Conservation (phyloP, 2,113 vertebrate species). For the Rattus rattus region DNA sequence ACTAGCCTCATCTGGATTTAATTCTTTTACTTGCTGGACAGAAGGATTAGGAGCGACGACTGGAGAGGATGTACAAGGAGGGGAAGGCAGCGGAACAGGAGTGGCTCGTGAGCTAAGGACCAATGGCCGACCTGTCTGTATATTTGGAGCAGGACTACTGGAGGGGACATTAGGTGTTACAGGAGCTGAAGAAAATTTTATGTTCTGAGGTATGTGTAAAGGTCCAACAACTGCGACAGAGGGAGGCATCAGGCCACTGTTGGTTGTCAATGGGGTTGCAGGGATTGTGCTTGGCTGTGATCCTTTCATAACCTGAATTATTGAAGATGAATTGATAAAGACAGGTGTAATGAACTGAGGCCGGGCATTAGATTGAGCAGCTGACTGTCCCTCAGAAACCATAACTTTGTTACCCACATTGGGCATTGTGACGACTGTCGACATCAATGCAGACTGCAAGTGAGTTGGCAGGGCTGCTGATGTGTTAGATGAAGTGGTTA, state of each 20-base stretch:
- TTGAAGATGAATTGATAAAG: constrained; percentile 94
- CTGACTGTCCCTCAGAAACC: constrained; percentile 90
- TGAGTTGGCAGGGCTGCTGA: constrained; percentile 88
- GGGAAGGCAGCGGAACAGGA: constrained; percentile 89
- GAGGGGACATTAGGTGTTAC: constrained; percentile 85
- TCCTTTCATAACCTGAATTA: constrained; percentile 96
- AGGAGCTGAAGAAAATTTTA: constrained; percentile 91
- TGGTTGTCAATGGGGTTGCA: constrained; percentile 86
- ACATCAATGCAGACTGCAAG: constrained; percentile 90
- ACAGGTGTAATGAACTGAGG: constrained; percentile 95
- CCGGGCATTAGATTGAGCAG: constrained; percentile 86
- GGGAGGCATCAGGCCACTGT: constrained; percentile 87
- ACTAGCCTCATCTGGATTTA: constrained; percentile 84
- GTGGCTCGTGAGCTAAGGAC: constrained; percentile 87
- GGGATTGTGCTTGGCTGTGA: constrained; percentile 91
- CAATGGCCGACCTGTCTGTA: constrained; percentile 85
- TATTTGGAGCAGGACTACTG: constrained; percentile 81
- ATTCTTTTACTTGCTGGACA: constrained; percentile 88
- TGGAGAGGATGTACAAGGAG: constrained; percentile 84
- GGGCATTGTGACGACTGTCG: constrained; percentile 93
- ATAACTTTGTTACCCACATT: constrained; percentile 91
- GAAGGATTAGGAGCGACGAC: constrained; percentile 78
- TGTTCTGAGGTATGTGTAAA: constrained; percentile 93
- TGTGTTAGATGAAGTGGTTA: constrained; percentile 91
- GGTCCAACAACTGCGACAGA: constrained; percentile 92